Conservation (phyloP, 2,113 vertebrate genomes). For the human region DNA sequence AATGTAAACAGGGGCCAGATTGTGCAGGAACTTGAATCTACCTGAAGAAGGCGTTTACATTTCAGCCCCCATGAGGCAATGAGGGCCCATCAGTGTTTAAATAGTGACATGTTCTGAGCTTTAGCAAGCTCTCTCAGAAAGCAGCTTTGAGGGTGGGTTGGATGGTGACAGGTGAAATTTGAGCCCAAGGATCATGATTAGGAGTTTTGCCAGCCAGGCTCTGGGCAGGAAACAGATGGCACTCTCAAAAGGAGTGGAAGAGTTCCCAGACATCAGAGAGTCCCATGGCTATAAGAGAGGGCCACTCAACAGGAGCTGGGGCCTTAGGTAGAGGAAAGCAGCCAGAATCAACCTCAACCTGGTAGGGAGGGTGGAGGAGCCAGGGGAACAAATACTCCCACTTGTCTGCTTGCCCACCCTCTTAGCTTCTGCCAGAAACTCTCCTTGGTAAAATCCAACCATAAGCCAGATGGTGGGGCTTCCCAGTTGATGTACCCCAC, state of each 20-base stretch:
- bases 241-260: constrained; percentile 50
- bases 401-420: background rate
- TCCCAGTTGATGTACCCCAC: background rate
- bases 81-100: background rate
- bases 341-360: background rate
- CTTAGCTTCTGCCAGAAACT: background rate
- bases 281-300: background rate
- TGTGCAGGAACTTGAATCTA: background rate
- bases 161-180: constrained; percentile 43
- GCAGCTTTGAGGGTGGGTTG: constrained; percentile 17
- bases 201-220: constrained; percentile 10
- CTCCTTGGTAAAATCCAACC: background rate
- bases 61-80: background rate
- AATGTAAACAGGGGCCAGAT: background rate
- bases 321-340: background rate
- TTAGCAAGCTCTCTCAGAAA: constrained; percentile 23
- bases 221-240: constrained; percentile 64
- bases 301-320: background rate
- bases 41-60: background rate
- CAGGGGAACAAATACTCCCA: background rate
- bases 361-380: background rate
- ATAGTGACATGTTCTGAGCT: background rate
- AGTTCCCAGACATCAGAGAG: constrained; percentile 34
- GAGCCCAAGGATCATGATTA: constrained; percentile 48
- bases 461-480: background rate